A percentile compares a stretch with the other conserved stretches of the same genome.
Conservation (phyloP, 1,140 invertebrate genomes). For the Eufriesea mexicana region DNA sequence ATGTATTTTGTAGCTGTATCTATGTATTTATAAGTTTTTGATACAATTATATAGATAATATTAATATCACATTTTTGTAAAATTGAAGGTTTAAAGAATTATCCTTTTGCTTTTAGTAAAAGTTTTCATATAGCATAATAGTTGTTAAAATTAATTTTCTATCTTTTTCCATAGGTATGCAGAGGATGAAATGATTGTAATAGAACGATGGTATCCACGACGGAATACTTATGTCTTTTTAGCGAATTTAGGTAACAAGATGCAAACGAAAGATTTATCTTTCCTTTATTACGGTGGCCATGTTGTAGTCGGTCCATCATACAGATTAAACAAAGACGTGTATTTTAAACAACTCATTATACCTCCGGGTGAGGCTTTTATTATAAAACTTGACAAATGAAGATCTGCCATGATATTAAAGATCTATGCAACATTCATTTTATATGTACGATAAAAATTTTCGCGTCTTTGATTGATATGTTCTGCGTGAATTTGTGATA, state of each 20-base stretch:
- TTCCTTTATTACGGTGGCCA: slow-evolving; percentile 89
- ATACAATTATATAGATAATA: too few species aligned
- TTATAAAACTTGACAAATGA: slow-evolving; percentile 88
- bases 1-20: too few species aligned
- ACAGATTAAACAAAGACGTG: slow-evolving; percentile 84
- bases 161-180: slow-evolving; percentile 77
- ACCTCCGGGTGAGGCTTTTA: slow-evolving; percentile 84
- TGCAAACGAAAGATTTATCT: slow-evolving; percentile 87
- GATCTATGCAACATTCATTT: slow-evolving; percentile 15
- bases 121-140: neutral
- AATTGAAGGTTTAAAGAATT: too few species aligned
- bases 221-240: slow-evolving; percentile 89
- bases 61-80: neutral
- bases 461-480: slow-evolving; percentile 9
- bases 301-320: slow-evolving; percentile 85
- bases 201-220: slow-evolving; percentile 90
- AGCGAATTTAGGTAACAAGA: slow-evolving; percentile 85
- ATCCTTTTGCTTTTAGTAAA: too few species aligned
- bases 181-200: slow-evolving; percentile 85
- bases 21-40: too few species aligned
- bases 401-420: neutral
- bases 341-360: slow-evolving; percentile 87
- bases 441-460: slow-evolving; percentile 1
- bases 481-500: slow-evolving; percentile 6
- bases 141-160: too few species aligned